Conservation (phyloP, 2,888 invertebrate species). For the Octodonta nipae region DNA sequence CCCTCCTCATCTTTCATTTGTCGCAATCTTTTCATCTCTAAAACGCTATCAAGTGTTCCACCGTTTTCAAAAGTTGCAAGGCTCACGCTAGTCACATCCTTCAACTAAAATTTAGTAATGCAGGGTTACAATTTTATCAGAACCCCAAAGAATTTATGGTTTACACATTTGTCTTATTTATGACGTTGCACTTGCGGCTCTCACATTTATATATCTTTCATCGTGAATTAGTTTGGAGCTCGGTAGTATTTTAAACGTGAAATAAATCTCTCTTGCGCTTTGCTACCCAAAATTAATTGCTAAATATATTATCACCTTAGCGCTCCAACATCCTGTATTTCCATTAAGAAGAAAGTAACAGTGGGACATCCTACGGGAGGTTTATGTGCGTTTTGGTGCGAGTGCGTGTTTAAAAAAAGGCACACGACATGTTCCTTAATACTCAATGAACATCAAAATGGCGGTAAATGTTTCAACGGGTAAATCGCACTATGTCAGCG, state of each 20-base stretch:
- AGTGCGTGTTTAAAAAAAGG: slow-evolving; percentile 4
- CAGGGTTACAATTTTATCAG: slow-evolving; percentile 16
- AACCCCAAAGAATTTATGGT: slow-evolving; percentile 21
- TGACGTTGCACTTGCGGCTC: slow-evolving; percentile 16
- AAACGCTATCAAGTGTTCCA: no score
- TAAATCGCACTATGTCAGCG: no score
- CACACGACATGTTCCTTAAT: no score
- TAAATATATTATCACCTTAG: slow-evolving; percentile 24
- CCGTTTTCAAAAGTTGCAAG: no score
- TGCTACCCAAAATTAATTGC: slow-evolving; percentile 27
- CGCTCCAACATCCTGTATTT: slow-evolving; percentile 13
- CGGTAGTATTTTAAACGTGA: slow-evolving; percentile 25
- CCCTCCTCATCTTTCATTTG: no score
- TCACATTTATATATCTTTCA: slow-evolving; percentile 27
- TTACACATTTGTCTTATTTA: slow-evolving; percentile 26
- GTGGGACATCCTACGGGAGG: slow-evolving; percentile 8
- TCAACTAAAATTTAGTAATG: slow-evolving; percentile 7
- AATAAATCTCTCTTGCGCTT: slow-evolving; percentile 26
- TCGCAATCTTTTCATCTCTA: no score
- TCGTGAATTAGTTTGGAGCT: slow-evolving; percentile 28
- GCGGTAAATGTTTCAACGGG: no score
- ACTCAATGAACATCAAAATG: no score
- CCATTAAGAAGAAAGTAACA: slow-evolving; percentile 13
- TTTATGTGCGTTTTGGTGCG: background rate
- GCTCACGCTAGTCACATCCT: no score